phyloP scores from a whole-genome alignment of 2,113 vertebrate species.

The Puntigrus tetrazona region DNA sequence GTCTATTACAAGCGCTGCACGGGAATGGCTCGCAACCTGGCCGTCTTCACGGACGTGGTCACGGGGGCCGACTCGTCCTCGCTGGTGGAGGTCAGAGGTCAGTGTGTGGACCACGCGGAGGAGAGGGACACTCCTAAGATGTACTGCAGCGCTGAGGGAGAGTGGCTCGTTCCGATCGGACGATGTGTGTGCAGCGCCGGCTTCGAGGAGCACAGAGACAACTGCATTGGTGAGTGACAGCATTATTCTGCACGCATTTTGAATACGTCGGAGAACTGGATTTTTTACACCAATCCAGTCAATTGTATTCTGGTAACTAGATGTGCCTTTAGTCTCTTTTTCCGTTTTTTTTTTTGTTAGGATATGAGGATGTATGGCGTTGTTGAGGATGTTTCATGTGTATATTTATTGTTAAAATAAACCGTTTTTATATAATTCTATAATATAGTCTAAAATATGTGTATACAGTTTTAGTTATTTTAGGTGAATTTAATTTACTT shows the following conservation, averaged over 20 bases:
- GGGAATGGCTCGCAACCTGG: constrained; percentile 88
- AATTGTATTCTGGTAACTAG: background rate
- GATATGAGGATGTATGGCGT: too few relatives aligned
- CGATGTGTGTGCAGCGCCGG: constrained; percentile 94
- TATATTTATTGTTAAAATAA: too few relatives aligned
- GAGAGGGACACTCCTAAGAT: constrained; percentile 97
- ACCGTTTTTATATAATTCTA: too few relatives aligned
- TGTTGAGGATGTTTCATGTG: too few relatives aligned
- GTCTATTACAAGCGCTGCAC: constrained; percentile 96
- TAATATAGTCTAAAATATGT: too few relatives aligned
- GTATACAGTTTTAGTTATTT: too few relatives aligned
- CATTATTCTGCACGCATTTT: background rate
- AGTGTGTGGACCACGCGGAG: constrained; percentile 91
- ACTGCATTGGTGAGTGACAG: constrained; percentile 87
- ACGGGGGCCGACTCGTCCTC: constrained; percentile 94
- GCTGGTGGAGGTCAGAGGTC: constrained; percentile 91
- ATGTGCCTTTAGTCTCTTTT: background rate
- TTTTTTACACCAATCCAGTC: background rate
- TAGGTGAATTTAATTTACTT: too few relatives aligned
- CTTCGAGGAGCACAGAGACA: constrained; percentile 86
- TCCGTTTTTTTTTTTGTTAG: background rate
- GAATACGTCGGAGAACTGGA: background rate
- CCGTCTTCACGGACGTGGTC: constrained; percentile 90
- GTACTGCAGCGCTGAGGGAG: constrained; percentile 99
- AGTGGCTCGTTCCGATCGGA: constrained; percentile 96